These are phyloP conservation scores for Apotomis turbidana DNA, from an alignment of 2,888 invertebrate genomes.

Conservation along the genomic window DNA sequence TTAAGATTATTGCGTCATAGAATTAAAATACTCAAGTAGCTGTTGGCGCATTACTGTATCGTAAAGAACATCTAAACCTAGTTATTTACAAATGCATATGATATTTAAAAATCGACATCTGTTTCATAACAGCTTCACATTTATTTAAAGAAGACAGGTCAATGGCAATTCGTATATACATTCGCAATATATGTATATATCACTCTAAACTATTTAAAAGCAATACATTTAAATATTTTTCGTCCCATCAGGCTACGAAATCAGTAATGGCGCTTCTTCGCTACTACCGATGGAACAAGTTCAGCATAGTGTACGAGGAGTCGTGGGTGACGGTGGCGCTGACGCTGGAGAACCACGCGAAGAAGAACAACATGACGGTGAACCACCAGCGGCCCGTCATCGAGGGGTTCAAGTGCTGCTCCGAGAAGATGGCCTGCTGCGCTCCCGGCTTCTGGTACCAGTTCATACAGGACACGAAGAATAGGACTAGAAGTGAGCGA, in stretches of 20 bases:
- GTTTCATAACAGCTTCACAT: neutral
- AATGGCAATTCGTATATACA: too few species aligned
- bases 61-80: too few species aligned
- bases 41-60: too few species aligned
- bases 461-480: conserved; percentile 93
- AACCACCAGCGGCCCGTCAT: conserved; percentile 89
- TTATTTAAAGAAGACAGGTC: neutral
- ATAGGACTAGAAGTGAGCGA: conserved; percentile 90
- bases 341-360: conserved; percentile 90
- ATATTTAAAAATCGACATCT: too few species aligned
- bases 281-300: conserved; percentile 97
- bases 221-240: neutral
- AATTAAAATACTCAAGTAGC: too few species aligned
- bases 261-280: conserved; percentile 95
- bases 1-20: too few species aligned
- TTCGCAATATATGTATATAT: too few species aligned
- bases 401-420: conserved; percentile 91
- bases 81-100: too few species aligned
- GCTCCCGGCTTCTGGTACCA: conserved; percentile 92
- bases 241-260: conserved; percentile 90
- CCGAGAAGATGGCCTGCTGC: conserved; percentile 89
- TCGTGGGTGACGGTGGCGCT: conserved; percentile 92
- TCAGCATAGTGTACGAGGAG: conserved; percentile 94
- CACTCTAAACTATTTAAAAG: neutral
- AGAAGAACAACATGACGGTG: conserved; percentile 91